phyloP scores from a whole-genome alignment of 2,113 vertebrate species.

The Pseudorasbora parva region DNA sequence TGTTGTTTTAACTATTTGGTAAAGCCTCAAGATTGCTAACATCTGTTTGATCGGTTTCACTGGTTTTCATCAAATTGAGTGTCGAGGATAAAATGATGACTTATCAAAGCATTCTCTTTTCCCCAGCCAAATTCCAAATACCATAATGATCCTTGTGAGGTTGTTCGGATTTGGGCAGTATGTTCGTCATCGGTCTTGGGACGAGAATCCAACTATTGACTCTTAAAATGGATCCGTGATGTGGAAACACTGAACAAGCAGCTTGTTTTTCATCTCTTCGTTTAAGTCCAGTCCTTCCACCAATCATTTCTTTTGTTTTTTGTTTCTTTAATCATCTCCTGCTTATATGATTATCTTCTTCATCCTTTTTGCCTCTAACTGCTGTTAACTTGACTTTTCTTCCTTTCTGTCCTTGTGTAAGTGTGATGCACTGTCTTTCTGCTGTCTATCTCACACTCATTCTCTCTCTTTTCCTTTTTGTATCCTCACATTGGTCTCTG shows the following conservation, averaged over 20 bases:
- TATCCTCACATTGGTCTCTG: constrained; percentile 82
- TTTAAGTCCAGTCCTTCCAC: constrained; percentile 2
- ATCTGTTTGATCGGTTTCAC: constrained; percentile 27
- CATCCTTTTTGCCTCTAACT: constrained; percentile 54
- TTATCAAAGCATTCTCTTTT: constrained; percentile 30
- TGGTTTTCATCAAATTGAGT: constrained; percentile 28
- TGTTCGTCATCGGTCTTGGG: not conserved
- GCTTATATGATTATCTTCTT: constrained; percentile 32
- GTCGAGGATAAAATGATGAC: constrained; percentile 23
- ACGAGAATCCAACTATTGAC: not conserved
- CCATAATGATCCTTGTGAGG: constrained; percentile 18
- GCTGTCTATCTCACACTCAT: constrained; percentile 68
- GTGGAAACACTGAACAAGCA: constrained; percentile 47
- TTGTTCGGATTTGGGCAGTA: not conserved
- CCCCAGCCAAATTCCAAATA: constrained; percentile 7
- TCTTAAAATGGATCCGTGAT: constrained; percentile 36
- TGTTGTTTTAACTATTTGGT: constrained; percentile 15
- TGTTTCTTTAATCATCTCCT: constrained; percentile 30
- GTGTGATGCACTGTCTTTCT: constrained; percentile 57
- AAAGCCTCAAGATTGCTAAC: constrained; percentile 27
- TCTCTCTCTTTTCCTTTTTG: constrained; percentile 70
- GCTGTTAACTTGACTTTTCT: constrained; percentile 46
- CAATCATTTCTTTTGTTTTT: constrained; percentile 8
- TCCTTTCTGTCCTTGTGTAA: constrained; percentile 51
- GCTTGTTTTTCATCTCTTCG: constrained; percentile 41